Conservation (phyloP, 2,888 invertebrate species). For the Argyresthia goedartella region DNA sequence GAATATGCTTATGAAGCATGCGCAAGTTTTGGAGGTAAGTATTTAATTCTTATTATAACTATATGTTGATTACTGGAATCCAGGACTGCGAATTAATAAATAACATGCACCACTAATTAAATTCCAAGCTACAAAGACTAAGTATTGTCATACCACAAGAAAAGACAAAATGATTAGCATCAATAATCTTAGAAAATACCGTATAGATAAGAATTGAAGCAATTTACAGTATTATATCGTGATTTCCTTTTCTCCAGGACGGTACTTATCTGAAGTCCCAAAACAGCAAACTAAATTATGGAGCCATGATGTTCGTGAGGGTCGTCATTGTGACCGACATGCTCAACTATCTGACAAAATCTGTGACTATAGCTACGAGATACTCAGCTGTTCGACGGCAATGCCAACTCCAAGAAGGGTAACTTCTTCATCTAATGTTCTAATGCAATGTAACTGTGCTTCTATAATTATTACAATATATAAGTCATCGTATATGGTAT, state of each 20-base stretch:
- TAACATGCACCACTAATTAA: no score
- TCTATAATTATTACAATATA: not conserved
- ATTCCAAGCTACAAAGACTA: no score
- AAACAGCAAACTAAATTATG: slow-evolving; percentile 81
- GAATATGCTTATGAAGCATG: slow-evolving; percentile 94
- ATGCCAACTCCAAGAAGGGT: slow-evolving; percentile 80
- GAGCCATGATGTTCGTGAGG: slow-evolving; percentile 87
- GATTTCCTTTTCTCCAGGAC: slow-evolving; percentile 50
- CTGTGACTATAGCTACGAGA: slow-evolving; percentile 83
- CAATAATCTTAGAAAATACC: no score
- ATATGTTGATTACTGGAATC: no score
- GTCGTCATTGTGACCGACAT: slow-evolving; percentile 80
- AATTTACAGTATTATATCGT: no score
- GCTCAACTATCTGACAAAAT: slow-evolving; percentile 75
- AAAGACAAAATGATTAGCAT: no score
- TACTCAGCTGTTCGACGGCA: slow-evolving; percentile 87
- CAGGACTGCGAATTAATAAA: not conserved
- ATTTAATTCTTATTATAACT: not conserved
- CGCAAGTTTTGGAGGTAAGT: slow-evolving; percentile 73
- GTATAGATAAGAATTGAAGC: no score
- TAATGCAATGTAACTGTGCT: not conserved
- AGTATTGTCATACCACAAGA: no score
- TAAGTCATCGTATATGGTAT: no score
- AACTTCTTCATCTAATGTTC: slow-evolving; percentile 18
- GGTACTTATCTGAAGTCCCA: slow-evolving; percentile 82